Base-by-base conservation (phyloP, 2,797 vertebrate species). In the Tadarida brasiliensis region DNA sequence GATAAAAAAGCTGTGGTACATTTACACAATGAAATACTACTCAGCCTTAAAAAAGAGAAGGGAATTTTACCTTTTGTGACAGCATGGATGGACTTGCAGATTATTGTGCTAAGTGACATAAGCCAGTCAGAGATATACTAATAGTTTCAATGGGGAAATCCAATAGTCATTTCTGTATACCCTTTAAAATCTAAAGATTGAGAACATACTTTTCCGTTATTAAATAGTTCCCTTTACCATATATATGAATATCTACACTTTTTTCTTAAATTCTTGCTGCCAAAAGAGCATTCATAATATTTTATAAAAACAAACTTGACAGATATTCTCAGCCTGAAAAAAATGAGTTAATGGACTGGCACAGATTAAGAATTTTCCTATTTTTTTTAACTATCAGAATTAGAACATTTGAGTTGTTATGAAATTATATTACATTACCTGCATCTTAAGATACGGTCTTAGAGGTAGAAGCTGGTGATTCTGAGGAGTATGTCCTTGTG, bases 371-470 rank as follows among this genome's bases (percentile, higher is more conserved):
- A 86, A 49, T 35, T 73, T 82, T 26, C 49, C 57, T 19, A 26
- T 78, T 63, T 26, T 78, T 63, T 68, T 33, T 5, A 56, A 67
- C 57, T 44, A 91, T 57, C 9, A 65, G 51, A 90, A 51, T 47
- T 82, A 86, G 61, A 67, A 82, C 3, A 71, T 17, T 24, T 47
- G 63, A 49, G 3, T 71, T 82, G 8, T 65, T 39, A n/a, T 0
- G 15, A 33, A 82, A 71, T 39, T 33, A 15, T 49, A 30, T 51
- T 22, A 33, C 8, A 26, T 96, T 90, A 90, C 96, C 67, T 96
- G 81, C 92, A 92, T 97, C 51, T 90, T 92, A 81, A 73, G 22
- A 39, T 71, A n/a, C 81, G 20, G n/a, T 24, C 33, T 91, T 76
- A 7, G 30, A 73, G 47, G 33, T 26, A 24, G 65, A 56, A 49